These are phyloP conservation scores for Drosophila mercatorum DNA, from an alignment of 2,888 invertebrate genomes.

Conservation along the genomic window DNA sequence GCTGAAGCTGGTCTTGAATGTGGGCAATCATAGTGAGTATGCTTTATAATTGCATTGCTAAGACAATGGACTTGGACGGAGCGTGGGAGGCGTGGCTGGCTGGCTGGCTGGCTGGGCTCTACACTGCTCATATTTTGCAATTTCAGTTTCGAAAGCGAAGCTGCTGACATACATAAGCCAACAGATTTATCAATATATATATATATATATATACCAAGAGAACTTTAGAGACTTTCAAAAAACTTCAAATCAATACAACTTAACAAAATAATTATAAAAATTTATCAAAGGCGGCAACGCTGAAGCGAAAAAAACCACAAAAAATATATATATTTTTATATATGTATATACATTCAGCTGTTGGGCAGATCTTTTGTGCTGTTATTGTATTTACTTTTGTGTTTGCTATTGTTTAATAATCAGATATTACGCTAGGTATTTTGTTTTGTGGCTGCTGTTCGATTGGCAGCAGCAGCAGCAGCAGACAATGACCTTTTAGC, in stretches of 20 bases:
- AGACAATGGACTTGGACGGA: slow-evolving; percentile 32
- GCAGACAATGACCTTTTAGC: slow-evolving; percentile 66
- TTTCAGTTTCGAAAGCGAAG: slow-evolving; percentile 14
- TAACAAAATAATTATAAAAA: slow-evolving; percentile 56
- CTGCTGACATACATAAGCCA: slow-evolving; percentile 1
- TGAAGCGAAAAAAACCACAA: slow-evolving; percentile 31
- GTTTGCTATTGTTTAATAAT: slow-evolving; percentile 60
- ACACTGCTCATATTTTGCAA: slow-evolving; percentile 15
- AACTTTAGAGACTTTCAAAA: slow-evolving; percentile 60
- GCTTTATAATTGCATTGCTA: slow-evolving; percentile 57
- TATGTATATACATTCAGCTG: slow-evolving; percentile 53
- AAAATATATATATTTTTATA: slow-evolving; percentile 2
- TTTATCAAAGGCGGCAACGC: slow-evolving; percentile 54
- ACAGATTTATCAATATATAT: background rate
- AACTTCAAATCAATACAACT: slow-evolving; percentile 54
- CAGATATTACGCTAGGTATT: slow-evolving; percentile 57
- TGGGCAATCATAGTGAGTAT: slow-evolving; percentile 28
- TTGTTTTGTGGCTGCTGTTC: slow-evolving; percentile 56
- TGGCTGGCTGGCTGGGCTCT: slow-evolving; percentile 5
- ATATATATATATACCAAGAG: slow-evolving; percentile 27
- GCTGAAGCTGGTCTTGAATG: slow-evolving; percentile 41
- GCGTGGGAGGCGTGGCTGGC: slow-evolving; percentile 21
- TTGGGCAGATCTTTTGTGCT: slow-evolving; percentile 27
- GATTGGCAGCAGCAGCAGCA: slow-evolving; percentile 62
- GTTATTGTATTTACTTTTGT: slow-evolving; percentile 22